Conservation (phyloP, 2,797 vertebrate species). For the Falco columbarius region DNA sequence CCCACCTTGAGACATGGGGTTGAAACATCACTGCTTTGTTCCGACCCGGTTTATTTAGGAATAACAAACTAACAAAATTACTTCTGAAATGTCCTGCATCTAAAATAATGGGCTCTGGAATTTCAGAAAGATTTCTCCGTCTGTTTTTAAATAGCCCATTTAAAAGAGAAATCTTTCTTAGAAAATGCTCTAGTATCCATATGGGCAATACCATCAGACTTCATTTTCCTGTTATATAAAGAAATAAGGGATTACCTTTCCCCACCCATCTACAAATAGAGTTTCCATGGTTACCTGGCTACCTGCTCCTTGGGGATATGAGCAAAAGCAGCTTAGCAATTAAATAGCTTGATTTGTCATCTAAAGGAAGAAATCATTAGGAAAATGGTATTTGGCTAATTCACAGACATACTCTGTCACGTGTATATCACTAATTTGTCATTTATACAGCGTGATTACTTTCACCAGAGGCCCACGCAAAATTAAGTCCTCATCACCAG, state of each 20-base stretch:
- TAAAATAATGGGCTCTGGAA: neutral
- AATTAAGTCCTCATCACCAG: constrained; percentile 30
- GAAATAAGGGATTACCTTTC: constrained; percentile 54
- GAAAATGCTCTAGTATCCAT: neutral
- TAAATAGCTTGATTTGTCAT: constrained; percentile 71
- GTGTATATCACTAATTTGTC: constrained; percentile 49
- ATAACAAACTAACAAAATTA: neutral
- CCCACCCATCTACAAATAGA: constrained; percentile 55
- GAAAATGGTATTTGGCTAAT: constrained; percentile 56
- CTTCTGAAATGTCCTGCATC: neutral
- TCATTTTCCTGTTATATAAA: constrained; percentile 49
- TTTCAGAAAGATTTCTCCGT: neutral
- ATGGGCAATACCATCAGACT: constrained; percentile 10
- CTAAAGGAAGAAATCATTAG: constrained; percentile 52
- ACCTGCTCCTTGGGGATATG: constrained; percentile 57
- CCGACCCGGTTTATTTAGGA: neutral
- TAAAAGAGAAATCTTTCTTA: neutral
- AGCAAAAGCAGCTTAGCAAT: constrained; percentile 68
- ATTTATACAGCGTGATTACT: constrained; percentile 36
- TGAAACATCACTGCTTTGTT: neutral
- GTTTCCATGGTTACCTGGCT: constrained; percentile 73
- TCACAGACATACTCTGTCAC: constrained; percentile 33
- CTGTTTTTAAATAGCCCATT: neutral
- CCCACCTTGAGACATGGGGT: neutral
- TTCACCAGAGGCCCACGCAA: constrained; percentile 12